Conservation (phyloP, 2,888 invertebrate genomes). For the Trissolcus japonicus region DNA sequence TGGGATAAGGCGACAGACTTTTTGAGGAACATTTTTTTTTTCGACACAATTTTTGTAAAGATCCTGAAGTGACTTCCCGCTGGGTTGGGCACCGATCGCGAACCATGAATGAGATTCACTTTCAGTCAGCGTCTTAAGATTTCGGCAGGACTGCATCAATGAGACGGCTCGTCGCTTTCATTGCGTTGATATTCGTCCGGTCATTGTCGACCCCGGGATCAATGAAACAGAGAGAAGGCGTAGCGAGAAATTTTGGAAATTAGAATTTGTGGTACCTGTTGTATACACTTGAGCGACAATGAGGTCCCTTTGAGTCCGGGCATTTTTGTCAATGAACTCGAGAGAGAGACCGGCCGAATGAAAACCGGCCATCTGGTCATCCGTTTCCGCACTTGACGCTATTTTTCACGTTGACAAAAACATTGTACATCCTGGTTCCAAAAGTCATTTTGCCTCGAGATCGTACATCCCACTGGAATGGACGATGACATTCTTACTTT, state of each 20-base stretch:
- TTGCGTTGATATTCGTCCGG: constrained; percentile 39
- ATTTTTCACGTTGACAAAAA: constrained; percentile 63
- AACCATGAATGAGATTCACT: constrained; percentile 60
- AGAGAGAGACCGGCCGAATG: constrained; percentile 63
- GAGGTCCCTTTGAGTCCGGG: constrained; percentile 60
- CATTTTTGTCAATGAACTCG: constrained; percentile 69
- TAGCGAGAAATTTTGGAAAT: constrained; percentile 65
- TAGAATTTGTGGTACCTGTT: constrained; percentile 67
- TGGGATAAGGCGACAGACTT: too few relatives aligned
- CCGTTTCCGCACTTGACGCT: constrained; percentile 62
- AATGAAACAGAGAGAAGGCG: constrained; percentile 52
- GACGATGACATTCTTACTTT: not conserved
- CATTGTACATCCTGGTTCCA: constrained; percentile 60
- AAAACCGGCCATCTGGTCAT: constrained; percentile 66
- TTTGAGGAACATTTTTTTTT: too few relatives aligned
- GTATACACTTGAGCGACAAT: constrained; percentile 69
- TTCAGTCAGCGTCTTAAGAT: constrained; percentile 52
- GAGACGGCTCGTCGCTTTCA: constrained; percentile 43
- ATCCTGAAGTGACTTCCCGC: constrained; percentile 55
- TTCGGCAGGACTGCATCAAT: constrained; percentile 54
- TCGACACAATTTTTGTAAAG: too few relatives aligned
- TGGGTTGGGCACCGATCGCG: constrained; percentile 52
- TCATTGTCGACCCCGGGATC: constrained; percentile 57
- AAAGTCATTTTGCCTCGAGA: constrained; percentile 39
- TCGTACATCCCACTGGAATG: constrained; percentile 13